Percentiles rank a stretch among this genome's conserved stretches.
These are phyloP conservation scores for Pituophis catenifer DNA, from an alignment of 2,113 vertebrate genomes.

Conservation along the genomic window DNA sequence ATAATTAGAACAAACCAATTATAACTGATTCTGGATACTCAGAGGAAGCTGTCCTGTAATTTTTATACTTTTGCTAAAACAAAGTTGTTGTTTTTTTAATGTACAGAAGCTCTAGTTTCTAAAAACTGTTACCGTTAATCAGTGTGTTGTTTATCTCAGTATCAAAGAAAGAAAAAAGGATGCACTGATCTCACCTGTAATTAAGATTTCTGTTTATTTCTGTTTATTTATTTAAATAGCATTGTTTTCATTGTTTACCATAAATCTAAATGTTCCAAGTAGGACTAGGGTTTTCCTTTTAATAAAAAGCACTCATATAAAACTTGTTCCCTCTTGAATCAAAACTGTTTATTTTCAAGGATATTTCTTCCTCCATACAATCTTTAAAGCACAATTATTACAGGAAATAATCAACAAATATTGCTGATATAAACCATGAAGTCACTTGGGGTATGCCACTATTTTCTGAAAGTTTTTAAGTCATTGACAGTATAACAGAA, in stretches of 20 bases:
- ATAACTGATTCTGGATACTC: constrained; percentile 35
- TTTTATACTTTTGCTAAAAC: constrained; percentile 57
- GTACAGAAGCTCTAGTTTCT: constrained; percentile 51
- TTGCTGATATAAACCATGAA: neutral
- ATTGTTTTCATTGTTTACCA: neutral
- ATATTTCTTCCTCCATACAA: neutral
- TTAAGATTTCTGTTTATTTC: constrained; percentile 19
- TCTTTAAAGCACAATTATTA: neutral
- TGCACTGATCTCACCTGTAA: constrained; percentile 1
- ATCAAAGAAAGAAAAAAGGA: constrained; percentile 38
- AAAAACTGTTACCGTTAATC: constrained; percentile 12
- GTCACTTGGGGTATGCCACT: neutral
- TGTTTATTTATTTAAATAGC: neutral
- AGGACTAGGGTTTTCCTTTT: neutral
- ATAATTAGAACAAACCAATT: constrained; percentile 56
- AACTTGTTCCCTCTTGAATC: neutral
- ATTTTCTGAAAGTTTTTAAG: neutral
- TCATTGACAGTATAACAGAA: neutral
- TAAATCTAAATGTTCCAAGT: neutral
- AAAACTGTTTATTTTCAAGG: neutral
- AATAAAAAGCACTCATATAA: neutral
- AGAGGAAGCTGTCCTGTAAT: constrained; percentile 51
- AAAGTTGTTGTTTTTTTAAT: constrained; percentile 56
- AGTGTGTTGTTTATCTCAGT: neutral
- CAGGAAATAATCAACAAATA: neutral